These are phyloP conservation scores for Machimus atricapillus DNA, from an alignment of 2,888 invertebrate genomes.

Conservation along the genomic window DNA sequence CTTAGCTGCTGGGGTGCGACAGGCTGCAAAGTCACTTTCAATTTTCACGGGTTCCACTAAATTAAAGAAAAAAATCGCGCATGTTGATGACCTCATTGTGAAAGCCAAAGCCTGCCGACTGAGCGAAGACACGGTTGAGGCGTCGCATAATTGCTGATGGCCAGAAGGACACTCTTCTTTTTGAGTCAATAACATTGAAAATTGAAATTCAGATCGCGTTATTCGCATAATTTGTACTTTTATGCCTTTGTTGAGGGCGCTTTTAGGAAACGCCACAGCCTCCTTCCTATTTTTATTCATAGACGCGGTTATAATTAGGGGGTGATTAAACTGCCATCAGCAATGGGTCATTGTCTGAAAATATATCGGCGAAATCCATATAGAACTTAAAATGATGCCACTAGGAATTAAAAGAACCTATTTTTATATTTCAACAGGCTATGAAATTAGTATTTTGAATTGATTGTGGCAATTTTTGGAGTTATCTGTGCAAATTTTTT, in stretches of 20 bases:
- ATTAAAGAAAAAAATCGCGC: neutral
- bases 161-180: slow-evolving; percentile 14
- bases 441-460: neutral
- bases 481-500: too few relatives aligned
- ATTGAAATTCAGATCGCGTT: neutral
- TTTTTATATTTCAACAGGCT: neutral
- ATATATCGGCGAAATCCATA: neutral
- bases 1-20: neutral
- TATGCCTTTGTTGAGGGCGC: neutral
- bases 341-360: neutral
- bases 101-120: neutral
- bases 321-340: neutral
- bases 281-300: neutral
- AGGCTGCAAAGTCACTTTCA: slow-evolving; percentile 42
- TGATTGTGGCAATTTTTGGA: too few relatives aligned
- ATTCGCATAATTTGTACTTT: slow-evolving; percentile 22
- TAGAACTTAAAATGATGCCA: neutral
- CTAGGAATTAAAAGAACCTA: neutral
- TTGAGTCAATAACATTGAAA: slow-evolving; percentile 28
- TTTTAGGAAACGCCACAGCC: neutral
- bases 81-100: slow-evolving; percentile 25
- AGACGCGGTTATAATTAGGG: neutral
- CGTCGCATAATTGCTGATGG: neutral
- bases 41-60: slow-evolving; percentile 41
- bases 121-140: slow-evolving; percentile 3